Base-by-base conservation (phyloP, 1,140 invertebrate genomes). In the Oryctes rhinoceros region DNA sequence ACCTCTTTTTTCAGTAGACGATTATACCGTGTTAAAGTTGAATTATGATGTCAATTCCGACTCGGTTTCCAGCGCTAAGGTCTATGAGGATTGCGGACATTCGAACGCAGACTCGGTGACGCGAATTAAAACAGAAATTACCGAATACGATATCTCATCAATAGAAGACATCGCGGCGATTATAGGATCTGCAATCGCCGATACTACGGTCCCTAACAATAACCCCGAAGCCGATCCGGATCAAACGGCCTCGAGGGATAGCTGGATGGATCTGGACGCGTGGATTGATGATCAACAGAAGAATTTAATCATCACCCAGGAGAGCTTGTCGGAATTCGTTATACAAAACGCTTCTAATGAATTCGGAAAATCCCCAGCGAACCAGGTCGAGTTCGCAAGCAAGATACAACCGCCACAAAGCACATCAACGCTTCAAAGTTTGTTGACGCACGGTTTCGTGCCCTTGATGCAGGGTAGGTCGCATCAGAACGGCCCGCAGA, bases 121-220 rank as follows among this genome's bases (percentile, higher is more conserved):
- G 0, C 83, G 86, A 53, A 87, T 90, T 15, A 90, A 90, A 84
- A 87, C 86, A 0, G 89, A 90, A 84, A 88, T 89, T 18, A 86
- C 88, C 0, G 90, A 90, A 20, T 93, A 93, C 85, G 95, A 96
- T 83, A 95, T 96, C 84, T 91, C 90, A 76, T 91, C 91, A 2
- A 92, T 92, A 76, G 95, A 96, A 80, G 95, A 96, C 83, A 95
- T 97, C 80, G 95, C 95, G 0, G 94, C 95, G 18, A 94, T 97
- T 24, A 96, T 97, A 78, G 94, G 95, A 0, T 95, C 94, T 0
- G 95, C 95, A n/a, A 96, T 97, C 82, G 95, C 95, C 0, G 96
- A 96, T 84, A 95, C 94, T 1, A 96, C 95, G 0, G 94, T 94
- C 4, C 92, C 93, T 11, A 92, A 91, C 5, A 91, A 93, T 86